Evolutionary conservation across 2,888 invertebrate species (phyloP), one percentile per base, ranked within the genome.

Genomic region (Pristionchus fissidentatus): DNA sequence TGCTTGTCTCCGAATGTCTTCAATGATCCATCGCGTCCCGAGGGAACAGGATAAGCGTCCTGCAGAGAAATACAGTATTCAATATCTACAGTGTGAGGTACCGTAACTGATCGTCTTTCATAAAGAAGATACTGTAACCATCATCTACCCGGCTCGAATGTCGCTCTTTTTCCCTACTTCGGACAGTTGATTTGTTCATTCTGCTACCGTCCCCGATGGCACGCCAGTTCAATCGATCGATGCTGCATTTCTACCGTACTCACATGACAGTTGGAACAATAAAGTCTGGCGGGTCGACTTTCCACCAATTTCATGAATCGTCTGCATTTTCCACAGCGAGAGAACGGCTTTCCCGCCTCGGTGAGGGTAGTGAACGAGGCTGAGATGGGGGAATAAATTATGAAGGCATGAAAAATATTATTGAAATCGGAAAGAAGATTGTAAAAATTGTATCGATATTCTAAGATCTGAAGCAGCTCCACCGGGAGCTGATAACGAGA

Each of bases 291-390:
- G 0, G 98, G 98, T 91, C 97, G 97, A 0, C 96, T 95, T 93
- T 95, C 95, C 87, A 99, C 96, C 90, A 97, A 96, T 93, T 98
- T 97, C 97, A 99, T 97, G 92, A 97, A 99, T 1, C 98, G 95
- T 13, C 97, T 94, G 93, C 99, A 99, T 93, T 98, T 98, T 22
- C 95, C 95, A 93, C 95, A 95, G 86, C 95, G 94, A 88, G 83
- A 89, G 91, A 97, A 95, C 19, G 98, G 97, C 93, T 97, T 98
- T 4, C 99, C 99, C 26, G 96, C 95, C 0, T 96, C 96, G 84
- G 98, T 97, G 38, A 99, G 94, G 0, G 97, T 96, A 0, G 98
- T 97, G 93, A 99, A 99, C 29, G 97, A 96, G 0, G 96, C 96
- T 87, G 83, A n/a, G n/a, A n/a, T n/a, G n/a, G n/a, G n/a, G n/a